Evolutionary conservation across 2,797 vertebrate species (phyloP), one percentile per base, ranked within the genome.

Genomic region (Characodon lateralis): DNA sequence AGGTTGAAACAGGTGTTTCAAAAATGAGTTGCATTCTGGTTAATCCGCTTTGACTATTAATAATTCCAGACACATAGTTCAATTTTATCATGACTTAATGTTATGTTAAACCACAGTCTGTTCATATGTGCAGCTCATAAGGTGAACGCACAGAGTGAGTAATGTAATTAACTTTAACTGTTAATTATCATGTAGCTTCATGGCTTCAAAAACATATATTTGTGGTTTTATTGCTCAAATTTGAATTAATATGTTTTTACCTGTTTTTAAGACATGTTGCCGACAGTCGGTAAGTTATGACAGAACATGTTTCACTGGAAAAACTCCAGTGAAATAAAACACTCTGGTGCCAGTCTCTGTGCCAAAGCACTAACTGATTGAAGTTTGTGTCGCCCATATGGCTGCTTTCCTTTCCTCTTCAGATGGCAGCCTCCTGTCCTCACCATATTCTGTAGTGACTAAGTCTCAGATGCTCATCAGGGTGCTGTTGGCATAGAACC

Each of bases 71-170:
- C 58, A 65, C 16, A 43, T 12, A 9, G 26, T 28, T 24, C 20
- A 53, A 61, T 26, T 72, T 41, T 48, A 59, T 51, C 10, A 43
- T 28, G 35, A 51, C 58, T 39, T 43, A 72, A 72, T 59, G 41
- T 12, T 71, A 72, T 59, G 41, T 12, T 71, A 71, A 48, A 31
- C 66, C 26, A 56, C 22, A 77, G 6, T 59, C 55, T 77, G 43
- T 77, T 24, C 59, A 72, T 78, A 65, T 51, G 28, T 72, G 12
- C 56, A 63, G 6, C 69, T 77, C 76, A 78, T 28, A 31, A 65
- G 56, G 58, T 63, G 48, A 63, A 71, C n/a, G 12, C 51, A 56
- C 24, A 56, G 58, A 72, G 50, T 72, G 9, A 39, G 35, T 35
- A 35, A 35, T 35, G 3, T 35, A 35, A 35, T 35, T 50, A 39